These are phyloP conservation scores for Solea senegalensis DNA, from an alignment of 2,113 vertebrate species.

Conservation along the genomic window DNA sequence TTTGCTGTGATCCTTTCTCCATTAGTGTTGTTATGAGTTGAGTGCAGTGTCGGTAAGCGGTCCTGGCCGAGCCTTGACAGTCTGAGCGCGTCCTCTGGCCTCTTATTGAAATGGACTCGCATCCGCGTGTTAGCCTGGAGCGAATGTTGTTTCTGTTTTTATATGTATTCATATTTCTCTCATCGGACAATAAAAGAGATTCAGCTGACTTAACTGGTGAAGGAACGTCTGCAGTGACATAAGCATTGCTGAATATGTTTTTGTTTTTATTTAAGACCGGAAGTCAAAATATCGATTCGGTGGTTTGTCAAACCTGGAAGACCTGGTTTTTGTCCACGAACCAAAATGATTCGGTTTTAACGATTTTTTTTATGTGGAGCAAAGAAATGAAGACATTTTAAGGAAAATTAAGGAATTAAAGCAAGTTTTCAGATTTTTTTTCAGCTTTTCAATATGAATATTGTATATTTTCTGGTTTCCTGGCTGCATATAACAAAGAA, in stretches of 20 bases:
- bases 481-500: no score
- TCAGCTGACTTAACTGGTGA: not conserved
- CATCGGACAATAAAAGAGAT: not conserved
- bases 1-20: slow-evolving; percentile 6
- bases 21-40: slow-evolving; percentile 34
- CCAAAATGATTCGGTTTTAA: no score
- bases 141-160: not conserved
- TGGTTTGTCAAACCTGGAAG: no score
- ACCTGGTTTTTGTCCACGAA: no score
- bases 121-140: slow-evolving; percentile 1
- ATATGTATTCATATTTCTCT: not conserved
- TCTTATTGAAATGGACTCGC: slow-evolving; percentile 20
- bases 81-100: slow-evolving; percentile 22
- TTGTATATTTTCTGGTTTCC: no score
- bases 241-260: not conserved
- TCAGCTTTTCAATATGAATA: no score
- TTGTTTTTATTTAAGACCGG: no score
- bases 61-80: slow-evolving; percentile 1
- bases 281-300: no score
- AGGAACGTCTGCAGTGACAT: not conserved
- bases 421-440: no score
- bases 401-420: no score
- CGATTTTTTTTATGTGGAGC: no score
- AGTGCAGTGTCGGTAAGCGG: slow-evolving; percentile 40
- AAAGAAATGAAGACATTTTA: no score